Evolutionary conservation across 2,113 vertebrate species (phyloP).

Genomic region (Larimichthys polyactis): DNA sequence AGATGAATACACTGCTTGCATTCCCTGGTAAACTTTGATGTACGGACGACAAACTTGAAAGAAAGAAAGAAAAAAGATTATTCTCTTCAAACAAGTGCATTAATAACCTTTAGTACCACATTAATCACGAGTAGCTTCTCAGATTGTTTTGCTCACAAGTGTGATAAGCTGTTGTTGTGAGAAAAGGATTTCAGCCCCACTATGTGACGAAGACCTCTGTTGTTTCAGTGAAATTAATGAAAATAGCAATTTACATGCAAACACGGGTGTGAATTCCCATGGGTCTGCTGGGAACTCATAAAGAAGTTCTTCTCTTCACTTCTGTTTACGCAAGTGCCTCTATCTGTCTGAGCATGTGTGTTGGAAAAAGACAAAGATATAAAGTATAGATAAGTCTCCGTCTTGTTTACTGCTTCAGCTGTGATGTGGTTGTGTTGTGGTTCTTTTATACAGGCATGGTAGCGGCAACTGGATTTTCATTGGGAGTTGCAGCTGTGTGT

Average conservation of each 20-base stretch:
- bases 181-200: conserved; percentile 37
- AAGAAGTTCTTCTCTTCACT: conserved; percentile 37
- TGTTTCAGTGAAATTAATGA: conserved; percentile 51
- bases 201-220: conserved; percentile 44
- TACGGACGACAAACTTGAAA: conserved; percentile 91
- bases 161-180: conserved; percentile 61
- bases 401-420: conserved; percentile 59
- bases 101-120: background rate
- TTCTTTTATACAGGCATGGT: conserved; percentile 33
- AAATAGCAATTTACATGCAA: conserved; percentile 67
- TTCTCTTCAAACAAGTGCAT: background rate
- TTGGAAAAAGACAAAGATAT: conserved; percentile 42
- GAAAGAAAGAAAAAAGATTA: conserved; percentile 30
- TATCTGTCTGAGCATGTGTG: conserved; percentile 57
- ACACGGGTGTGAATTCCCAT: conserved; percentile 53
- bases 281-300: conserved; percentile 50
- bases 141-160: conserved; percentile 44
- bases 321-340: conserved; percentile 52
- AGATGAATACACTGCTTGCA: conserved; percentile 94
- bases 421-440: conserved; percentile 70
- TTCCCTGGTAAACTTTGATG: conserved; percentile 95
- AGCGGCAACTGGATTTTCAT: conserved; percentile 36
- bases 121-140: background rate
- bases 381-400: conserved; percentile 60
- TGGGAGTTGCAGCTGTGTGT: conserved; percentile 49